Evolutionary conservation across 92 coral and sea anemone genomes (phyloP), one percentile per base, ranked within the genome.

Genomic region (Galaxea fascicularis): DNA sequence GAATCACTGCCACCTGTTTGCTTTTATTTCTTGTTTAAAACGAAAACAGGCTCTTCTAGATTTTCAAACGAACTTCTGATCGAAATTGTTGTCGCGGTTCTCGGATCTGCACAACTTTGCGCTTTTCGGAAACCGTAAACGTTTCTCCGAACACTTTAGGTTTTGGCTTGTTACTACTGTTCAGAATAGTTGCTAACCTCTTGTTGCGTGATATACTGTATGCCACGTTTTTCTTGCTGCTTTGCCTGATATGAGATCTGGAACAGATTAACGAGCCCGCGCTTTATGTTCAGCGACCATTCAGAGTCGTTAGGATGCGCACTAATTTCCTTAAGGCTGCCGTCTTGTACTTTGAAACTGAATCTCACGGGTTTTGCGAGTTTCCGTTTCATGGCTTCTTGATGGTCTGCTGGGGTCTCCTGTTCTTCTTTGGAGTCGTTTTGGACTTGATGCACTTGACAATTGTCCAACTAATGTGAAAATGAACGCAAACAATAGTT

Each of bases 281-380:
- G 89, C 79, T 96, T 94, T 74, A 96, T 87, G 79, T 96, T 96
- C 88, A 91, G 65, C 64, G 92, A 86, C 98, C 98, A 96, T 65
- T 94, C 90, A 0, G 88, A 88, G 69, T 92, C 98, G 20, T 78
- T 18, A n/a, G 75, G 77, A 54, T 83, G 76, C 4, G 91, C 94
- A 51, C 75, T 64, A 35, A 96, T 68, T 21, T 82, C 62, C 22
- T 89, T 89, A 22, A 94, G 92, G 20, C 86, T 78, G 7, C 89
- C 88, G 20, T 84, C 77, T 15, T 27, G 73, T 1, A 21, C 10
- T 57, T 88, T 84, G 78, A 94, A 65, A 25, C 47, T 29, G 20
- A 89, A 89, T 16, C 66, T 85, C 63, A 90, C 87, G 8, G 98
- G 90, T 27, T 66, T 51, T 14, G 53, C 64, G 79, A 95, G 93